Base-by-base conservation (phyloP, 1,140 invertebrate species). In the Eciton burchellii region DNA sequence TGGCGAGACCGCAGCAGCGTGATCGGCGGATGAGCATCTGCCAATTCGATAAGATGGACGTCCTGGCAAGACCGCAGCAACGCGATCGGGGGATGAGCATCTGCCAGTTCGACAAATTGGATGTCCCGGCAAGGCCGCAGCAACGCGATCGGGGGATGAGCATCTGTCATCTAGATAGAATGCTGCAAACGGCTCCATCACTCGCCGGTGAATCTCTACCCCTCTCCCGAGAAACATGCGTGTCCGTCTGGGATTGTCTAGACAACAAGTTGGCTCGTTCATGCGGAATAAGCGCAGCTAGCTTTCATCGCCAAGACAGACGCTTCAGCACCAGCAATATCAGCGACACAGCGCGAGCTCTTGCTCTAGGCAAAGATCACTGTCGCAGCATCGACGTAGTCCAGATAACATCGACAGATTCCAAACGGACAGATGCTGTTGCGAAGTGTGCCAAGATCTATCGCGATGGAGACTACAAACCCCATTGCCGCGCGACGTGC, bases 81-180 rank as follows among this genome's bases (percentile, higher is more conserved):
- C 89, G 90, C 24, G 91, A 92, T 12, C 84, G 91, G 26, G 89
- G 91, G 8, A 88, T 86, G 62, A 92, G 90, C 72, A 90, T 92
- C 21, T 92, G 90, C 26, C 87, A 92, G 0, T 93, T 92, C 66
- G 91, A 92, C 57, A 81, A 90, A 26, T 90, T 72, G 79, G 92
- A 93, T 45, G 84, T 92, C 0, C 71, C 92, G 8, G 87, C 90
- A 1, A 87, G 85, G 1, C 86, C 91, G 43, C 3, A 76, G 21
- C n/a, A n/a, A n/a, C 89, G 92, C 3, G 91, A 91, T 24, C 85
- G 91, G 16, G 88, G 92, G 5, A 91, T 90, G 91, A 92, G 88
- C 76, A 88, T 93, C 70, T 93, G 90, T 54, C 91, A 92, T n/a
- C 91, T 92, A n/a, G n/a, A n/a, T n/a, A n/a, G n/a, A n/a, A n/a